Base-by-base conservation (phyloP, 2,113 vertebrate species). In the Scomber scombrus region DNA sequence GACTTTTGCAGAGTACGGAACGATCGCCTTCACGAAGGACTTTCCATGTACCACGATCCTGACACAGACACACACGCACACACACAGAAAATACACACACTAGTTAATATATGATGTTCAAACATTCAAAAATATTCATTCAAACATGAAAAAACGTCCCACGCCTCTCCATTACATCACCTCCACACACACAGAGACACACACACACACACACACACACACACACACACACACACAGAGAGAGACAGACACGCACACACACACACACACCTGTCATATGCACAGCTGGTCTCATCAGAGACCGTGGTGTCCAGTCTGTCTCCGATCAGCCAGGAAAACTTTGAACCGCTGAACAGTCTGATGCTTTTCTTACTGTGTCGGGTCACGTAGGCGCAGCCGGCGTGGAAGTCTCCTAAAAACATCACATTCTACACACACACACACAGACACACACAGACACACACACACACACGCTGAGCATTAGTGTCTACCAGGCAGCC, bases 331-430 rank as follows among this genome's bases (percentile, higher is more conserved):
- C 92, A 94, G 16, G 45, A 76, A 71, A 93, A 93, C 0, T 3
- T 60, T 0, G 65, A 14, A 2, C 75, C 34, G 13, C 46, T 75
- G 86, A 82, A 92, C 1, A 94, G 86, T 5, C 57, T 2, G 84
- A 94, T 93, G 0, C 51, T 34, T 18, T 65, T 91, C 75, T 71
- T 89, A 78, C 84, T 29, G 0, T 0, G 0, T 0, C 52, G 62
- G 0, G 71, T 93, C 84, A 93, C 18, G 55, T 92, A 72, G 34
- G 74, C 87, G 11, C 93, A 93, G 72, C 78, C 13, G 34, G 93
- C 93, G 0, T 94, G 84, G 78, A 94, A 93, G 34, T 91, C 74
- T 40, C 93, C 93, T 43, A 94, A 84, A 6, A 93, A 91, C 89
- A 94, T 93, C 58, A 93, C 88, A 0, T 92, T 83, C 92, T 92